Percentiles rank a stretch among this genome's conserved stretches.
Evolutionary conservation across 2,888 invertebrate genomes (phyloP).

Genomic region (Stenodera caucasica): DNA sequence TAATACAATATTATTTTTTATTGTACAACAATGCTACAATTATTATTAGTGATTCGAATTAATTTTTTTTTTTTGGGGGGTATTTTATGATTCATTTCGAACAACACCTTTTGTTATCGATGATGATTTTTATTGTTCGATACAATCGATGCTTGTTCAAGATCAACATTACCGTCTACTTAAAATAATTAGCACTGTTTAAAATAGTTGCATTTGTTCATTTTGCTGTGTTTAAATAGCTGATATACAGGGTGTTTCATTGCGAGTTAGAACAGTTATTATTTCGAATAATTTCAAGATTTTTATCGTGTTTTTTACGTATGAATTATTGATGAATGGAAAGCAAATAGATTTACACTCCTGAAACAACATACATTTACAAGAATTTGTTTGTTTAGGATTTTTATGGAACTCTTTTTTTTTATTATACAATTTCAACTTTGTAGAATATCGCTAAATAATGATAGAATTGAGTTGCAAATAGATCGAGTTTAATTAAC

Average conservation of each 20-base stretch:
- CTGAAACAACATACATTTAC: slow-evolving; percentile 33
- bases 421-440: no score
- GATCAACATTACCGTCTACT: slow-evolving; percentile 25
- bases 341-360: slow-evolving; percentile 33
- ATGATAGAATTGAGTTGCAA: background rate
- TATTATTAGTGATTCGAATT: background rate
- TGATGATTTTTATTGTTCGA: background rate
- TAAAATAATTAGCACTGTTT: slow-evolving; percentile 32
- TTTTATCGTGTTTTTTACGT: slow-evolving; percentile 17
- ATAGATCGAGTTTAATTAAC: background rate
- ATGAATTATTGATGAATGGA: slow-evolving; percentile 39
- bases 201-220: slow-evolving; percentile 29
- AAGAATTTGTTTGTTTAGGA: slow-evolving; percentile 31
- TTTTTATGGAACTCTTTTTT: slow-evolving; percentile 28
- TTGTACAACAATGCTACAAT: background rate
- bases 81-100: background rate
- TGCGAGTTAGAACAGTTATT: no score
- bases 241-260: no score
- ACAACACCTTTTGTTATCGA: background rate
- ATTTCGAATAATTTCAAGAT: background rate
- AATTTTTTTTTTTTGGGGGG: background rate
- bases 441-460: no score
- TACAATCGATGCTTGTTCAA: slow-evolving; percentile 16
- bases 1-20: no score
- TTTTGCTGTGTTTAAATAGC: slow-evolving; percentile 26